A percentile compares a stretch with the other conserved stretches of the same genome.
Evolutionary conservation across 2,797 vertebrate species (phyloP).

Genomic region (Aphelocoma californica): DNA sequence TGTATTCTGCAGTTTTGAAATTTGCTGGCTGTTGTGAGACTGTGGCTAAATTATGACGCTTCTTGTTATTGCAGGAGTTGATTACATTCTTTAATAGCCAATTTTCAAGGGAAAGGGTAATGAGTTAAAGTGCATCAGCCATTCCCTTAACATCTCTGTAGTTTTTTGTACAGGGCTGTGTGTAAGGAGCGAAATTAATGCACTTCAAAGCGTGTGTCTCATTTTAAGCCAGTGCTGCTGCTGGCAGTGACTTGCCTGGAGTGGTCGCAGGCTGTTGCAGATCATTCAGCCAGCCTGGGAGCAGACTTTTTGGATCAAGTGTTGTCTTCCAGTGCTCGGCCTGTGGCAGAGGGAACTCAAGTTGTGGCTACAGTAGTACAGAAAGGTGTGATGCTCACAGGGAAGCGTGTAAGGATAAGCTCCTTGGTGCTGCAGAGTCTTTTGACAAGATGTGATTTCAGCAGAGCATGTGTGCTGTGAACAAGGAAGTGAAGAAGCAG

Average conservation of each 20-base stretch:
- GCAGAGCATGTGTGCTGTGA: background rate
- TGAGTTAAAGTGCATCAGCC: background rate
- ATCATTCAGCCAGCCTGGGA: background rate
- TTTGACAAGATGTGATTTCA: background rate
- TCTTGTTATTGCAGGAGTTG: background rate
- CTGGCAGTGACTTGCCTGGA: background rate
- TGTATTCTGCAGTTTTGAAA: background rate
- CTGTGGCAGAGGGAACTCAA: background rate
- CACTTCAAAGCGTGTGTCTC: background rate
- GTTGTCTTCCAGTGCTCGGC: background rate
- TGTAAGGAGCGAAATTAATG: background rate
- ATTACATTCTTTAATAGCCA: background rate
- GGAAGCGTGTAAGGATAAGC: background rate
- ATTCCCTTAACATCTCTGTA: background rate
- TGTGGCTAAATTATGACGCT: background rate
- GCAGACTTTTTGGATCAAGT: background rate
- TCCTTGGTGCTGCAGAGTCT: background rate
- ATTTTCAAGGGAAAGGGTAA: background rate
- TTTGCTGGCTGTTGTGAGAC: background rate
- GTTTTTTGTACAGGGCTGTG: background rate
- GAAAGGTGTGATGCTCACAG: accelerated
- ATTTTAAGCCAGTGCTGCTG: background rate
- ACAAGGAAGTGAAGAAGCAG: background rate
- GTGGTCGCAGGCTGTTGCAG: background rate
- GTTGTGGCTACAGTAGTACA: background rate